Conservation (phyloP, 2,113 vertebrate genomes). For the Vidua chalybeata region DNA sequence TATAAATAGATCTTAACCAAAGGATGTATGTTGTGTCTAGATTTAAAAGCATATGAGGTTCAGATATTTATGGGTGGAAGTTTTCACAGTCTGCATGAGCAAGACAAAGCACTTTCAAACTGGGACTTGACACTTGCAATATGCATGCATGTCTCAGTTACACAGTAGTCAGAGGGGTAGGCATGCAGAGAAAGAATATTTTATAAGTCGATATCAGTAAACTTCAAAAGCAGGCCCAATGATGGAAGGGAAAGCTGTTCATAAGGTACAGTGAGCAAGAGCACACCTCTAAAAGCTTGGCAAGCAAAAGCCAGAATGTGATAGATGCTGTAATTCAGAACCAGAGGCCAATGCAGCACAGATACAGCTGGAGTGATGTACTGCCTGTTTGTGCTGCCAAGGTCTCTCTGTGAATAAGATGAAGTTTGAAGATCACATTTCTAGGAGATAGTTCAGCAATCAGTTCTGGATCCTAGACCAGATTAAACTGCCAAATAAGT, state of each 20-base stretch:
- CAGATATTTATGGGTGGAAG: slow-evolving; percentile 59
- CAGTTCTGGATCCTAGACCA: slow-evolving; percentile 38
- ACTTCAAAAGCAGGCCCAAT: slow-evolving; percentile 61
- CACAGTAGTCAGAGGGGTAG: slow-evolving; percentile 24
- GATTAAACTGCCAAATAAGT: slow-evolving; percentile 50
- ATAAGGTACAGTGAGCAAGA: slow-evolving; percentile 66
- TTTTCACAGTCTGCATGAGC: slow-evolving; percentile 34
- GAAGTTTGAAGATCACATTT: slow-evolving; percentile 52
- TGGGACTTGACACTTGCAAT: slow-evolving; percentile 27
- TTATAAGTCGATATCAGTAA: slow-evolving; percentile 63
- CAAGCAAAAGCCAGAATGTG: slow-evolving; percentile 53
- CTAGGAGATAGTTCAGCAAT: slow-evolving; percentile 51
- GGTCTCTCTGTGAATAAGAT: slow-evolving; percentile 51
- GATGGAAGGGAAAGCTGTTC: slow-evolving; percentile 55
- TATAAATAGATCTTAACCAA: slow-evolving; percentile 55
- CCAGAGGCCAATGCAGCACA: slow-evolving; percentile 55
- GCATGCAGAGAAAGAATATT: slow-evolving; percentile 64
- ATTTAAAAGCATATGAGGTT: slow-evolving; percentile 54
- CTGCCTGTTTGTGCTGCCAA: slow-evolving; percentile 59
- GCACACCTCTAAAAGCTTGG: slow-evolving; percentile 63
- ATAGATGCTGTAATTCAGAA: slow-evolving; percentile 69
- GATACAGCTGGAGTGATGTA: slow-evolving; percentile 57
- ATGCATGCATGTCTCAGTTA: slow-evolving; percentile 53
- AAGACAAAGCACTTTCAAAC: slow-evolving; percentile 52
- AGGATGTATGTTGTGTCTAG: slow-evolving; percentile 44